phyloP scores from a whole-genome alignment of 2,113 vertebrate genomes.

The Nothoprocta perdicaria region DNA sequence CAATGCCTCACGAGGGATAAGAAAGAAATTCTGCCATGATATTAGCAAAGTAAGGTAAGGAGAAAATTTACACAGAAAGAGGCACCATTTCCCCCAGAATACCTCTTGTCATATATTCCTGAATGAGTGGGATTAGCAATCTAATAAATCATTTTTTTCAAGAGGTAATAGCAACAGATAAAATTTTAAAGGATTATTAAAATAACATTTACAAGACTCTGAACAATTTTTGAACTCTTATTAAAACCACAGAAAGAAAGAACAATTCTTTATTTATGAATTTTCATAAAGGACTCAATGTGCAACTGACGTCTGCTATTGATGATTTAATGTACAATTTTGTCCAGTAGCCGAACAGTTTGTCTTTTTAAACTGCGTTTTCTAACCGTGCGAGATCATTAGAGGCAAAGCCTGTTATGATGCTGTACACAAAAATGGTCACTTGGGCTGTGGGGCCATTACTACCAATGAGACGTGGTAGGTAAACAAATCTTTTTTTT shows the following conservation, averaged over 20 bases:
- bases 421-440: constrained; percentile 90
- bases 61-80: constrained; percentile 91
- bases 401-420: constrained; percentile 90
- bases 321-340: constrained; percentile 83
- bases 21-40: constrained; percentile 89
- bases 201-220: constrained; percentile 98
- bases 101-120: constrained; percentile 89
- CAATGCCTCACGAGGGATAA: constrained; percentile 90
- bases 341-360: constrained; percentile 82
- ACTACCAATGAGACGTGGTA: constrained; percentile 96
- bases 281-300: constrained; percentile 85
- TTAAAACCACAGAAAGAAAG: constrained; percentile 90
- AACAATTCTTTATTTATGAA: constrained; percentile 84
- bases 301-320: constrained; percentile 83
- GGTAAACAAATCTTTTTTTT: constrained; percentile 89
- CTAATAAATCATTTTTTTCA: constrained; percentile 86
- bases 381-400: constrained; percentile 88
- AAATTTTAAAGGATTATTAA: constrained; percentile 96
- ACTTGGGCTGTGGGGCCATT: constrained; percentile 73
- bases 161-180: constrained; percentile 91
- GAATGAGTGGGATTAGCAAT: constrained; percentile 89
- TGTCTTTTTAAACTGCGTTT: constrained; percentile 79
- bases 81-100: constrained; percentile 89
- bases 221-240: constrained; percentile 91
- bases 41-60: constrained; percentile 87